Evolutionary conservation across 1,140 invertebrate genomes (phyloP), one percentile per base, ranked within the genome.

Genomic region (Acyrthosiphon pisum): DNA sequence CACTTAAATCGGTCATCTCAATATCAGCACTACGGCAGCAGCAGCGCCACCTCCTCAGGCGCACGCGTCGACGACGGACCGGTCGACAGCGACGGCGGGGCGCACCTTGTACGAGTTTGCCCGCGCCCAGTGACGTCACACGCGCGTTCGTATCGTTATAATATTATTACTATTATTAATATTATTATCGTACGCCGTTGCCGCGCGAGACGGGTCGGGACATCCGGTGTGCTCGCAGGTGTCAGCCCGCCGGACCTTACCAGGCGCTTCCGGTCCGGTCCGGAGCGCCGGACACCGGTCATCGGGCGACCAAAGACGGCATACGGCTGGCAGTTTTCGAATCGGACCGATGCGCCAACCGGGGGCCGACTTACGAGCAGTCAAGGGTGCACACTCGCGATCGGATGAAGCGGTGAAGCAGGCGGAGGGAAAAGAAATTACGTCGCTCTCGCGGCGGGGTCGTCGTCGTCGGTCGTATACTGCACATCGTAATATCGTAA

Each of bases 31-130:
- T 41, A 20, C 81, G 76, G 35, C 37, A 41, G n/a, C 81, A 83
- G 81, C 81, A 41, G 81, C 81, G 37, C 81, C 83, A 84, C 41
- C 37, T 84, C 41, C 83, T 84, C 44, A 1, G 84, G 84, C 46
- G 86, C 86, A 48, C 11, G 86, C 86, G 84, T n/a, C 44, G 44
- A 35, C 46, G 46, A 22, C 46, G 46, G 46, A 48, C 44, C 86
- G 86, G 46, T 50, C 46, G 46, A 7, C 30, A n/a, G 30, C 46
- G 30, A 50, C 86, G 44, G 46, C 46, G 46, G 46, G 86, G 86
- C 86, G 37, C 86, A 88, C 86, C 86, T 88, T 48, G 86, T 88
- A 88, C 86, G 44, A 88, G 86, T 88, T 88, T 88, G 86, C 8
- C 86, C 86, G 86, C 86, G 23, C 86, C 86, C 86, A 48, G 30